These are phyloP conservation scores for Bufo gargarizans DNA, from an alignment of 2,113 vertebrate species.

Conservation along the genomic window DNA sequence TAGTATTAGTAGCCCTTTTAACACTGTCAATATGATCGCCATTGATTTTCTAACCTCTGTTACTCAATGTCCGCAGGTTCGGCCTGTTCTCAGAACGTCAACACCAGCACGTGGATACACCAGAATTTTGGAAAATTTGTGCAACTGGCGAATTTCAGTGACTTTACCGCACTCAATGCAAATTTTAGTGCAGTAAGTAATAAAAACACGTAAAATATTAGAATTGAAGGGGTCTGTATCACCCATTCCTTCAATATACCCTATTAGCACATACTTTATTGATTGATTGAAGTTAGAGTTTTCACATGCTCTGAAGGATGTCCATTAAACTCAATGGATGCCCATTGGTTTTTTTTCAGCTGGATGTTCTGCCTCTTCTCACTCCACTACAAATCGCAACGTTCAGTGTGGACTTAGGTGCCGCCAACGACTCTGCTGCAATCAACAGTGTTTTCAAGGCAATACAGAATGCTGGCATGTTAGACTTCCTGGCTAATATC, in stretches of 20 bases:
- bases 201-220: not conserved
- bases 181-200: slow-evolving; percentile 48
- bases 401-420: not conserved
- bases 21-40: not conserved
- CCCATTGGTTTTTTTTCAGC: not conserved
- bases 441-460: not conserved
- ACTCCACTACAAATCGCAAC: not conserved
- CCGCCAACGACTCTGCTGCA: not conserved
- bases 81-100: slow-evolving; percentile 9
- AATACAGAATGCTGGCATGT: not conserved
- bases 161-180: not conserved
- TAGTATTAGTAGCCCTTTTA: too few relatives aligned
- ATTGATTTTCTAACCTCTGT: not conserved
- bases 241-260: not conserved
- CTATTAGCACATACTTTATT: too few relatives aligned
- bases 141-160: not conserved
- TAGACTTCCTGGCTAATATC: not conserved
- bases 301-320: not conserved
- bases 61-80: not conserved
- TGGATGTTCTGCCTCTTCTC: slow-evolving; percentile 15
- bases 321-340: not conserved
- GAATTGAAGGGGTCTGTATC: not conserved
- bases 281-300: too few relatives aligned
- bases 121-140: slow-evolving; percentile 24
- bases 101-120: not conserved